phyloP scores from a whole-genome alignment of 2,797 vertebrate genomes.

The Lindbergichthys nudifrons region DNA sequence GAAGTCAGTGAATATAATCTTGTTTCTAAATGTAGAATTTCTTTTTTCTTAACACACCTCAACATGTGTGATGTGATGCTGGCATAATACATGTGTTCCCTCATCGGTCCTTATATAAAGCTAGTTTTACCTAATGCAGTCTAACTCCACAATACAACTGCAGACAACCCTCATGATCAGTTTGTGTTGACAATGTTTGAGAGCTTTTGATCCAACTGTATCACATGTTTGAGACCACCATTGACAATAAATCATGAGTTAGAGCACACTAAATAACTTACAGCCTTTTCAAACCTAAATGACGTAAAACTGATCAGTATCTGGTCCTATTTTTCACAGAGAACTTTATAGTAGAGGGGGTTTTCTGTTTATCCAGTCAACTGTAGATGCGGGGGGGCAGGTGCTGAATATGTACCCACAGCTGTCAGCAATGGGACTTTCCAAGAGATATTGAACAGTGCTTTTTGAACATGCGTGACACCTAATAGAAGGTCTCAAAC shows the following conservation, averaged over 20 bases:
- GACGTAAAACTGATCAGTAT: not conserved
- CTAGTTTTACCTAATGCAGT: too few species aligned
- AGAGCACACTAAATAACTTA: too few species aligned
- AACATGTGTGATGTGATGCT: not conserved
- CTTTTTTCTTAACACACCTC: not conserved
- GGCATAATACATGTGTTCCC: too few species aligned
- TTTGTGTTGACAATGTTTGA: too few species aligned
- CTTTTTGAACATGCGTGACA: not conserved
- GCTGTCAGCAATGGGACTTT: constrained; percentile 31
- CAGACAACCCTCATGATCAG: too few species aligned
- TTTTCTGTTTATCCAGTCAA: constrained; percentile 4
- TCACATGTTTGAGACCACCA: too few species aligned
- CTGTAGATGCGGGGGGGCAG: not conserved
- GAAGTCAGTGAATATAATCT: not conserved
- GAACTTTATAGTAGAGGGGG: not conserved
- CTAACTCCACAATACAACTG: too few species aligned
- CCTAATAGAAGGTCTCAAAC: not conserved
- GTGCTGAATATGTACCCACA: constrained; percentile 2
- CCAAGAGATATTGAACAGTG: constrained; percentile 18
- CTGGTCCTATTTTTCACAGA: not conserved
- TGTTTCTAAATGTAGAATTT: not conserved
- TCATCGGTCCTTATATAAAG: too few species aligned
- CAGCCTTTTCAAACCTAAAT: not conserved
- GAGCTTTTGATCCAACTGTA: too few species aligned
- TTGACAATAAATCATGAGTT: too few species aligned